Percentiles rank a stretch among this genome's conserved stretches.
Evolutionary conservation across 1,140 invertebrate genomes (phyloP).

Genomic region (Mycetomoellerius zeteki): DNA sequence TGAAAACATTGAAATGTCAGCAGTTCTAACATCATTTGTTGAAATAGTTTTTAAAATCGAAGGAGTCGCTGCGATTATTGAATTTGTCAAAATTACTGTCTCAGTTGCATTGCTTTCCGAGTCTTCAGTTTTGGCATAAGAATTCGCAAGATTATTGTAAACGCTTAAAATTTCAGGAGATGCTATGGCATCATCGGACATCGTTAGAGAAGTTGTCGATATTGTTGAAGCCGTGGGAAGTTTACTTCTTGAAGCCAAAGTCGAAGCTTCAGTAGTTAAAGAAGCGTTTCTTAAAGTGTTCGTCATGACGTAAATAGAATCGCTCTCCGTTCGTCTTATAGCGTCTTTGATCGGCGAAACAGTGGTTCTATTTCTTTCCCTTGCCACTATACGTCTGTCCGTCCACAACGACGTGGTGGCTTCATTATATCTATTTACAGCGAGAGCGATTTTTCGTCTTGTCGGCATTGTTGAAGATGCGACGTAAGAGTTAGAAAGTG

Average conservation of each 20-base stretch:
- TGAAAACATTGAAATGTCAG: neutral
- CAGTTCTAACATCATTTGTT: neutral
- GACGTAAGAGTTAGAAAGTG: neutral
- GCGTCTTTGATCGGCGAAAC: slow-evolving; percentile 12
- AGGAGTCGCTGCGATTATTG: neutral
- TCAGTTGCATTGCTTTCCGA: neutral
- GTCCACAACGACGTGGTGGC: slow-evolving; percentile 24
- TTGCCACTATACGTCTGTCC: slow-evolving; percentile 20
- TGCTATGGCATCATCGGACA: neutral
- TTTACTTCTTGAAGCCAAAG: neutral
- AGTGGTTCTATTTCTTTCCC: neutral
- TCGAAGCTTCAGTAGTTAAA: neutral
- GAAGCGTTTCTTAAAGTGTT: neutral
- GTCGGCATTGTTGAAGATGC: neutral
- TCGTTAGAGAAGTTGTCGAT: neutral
- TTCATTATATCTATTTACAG: slow-evolving; percentile 17
- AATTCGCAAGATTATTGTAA: neutral
- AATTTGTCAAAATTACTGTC: neutral
- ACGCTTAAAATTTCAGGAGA: neutral
- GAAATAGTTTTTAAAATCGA: neutral
- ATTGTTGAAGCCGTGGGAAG: neutral
- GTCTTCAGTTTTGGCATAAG: neutral
- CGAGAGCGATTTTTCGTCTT: slow-evolving; percentile 1
- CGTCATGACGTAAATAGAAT: neutral
- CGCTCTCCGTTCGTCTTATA: neutral